Base-by-base conservation (phyloP, 2,888 invertebrate species). In the Idaea aversata region DNA sequence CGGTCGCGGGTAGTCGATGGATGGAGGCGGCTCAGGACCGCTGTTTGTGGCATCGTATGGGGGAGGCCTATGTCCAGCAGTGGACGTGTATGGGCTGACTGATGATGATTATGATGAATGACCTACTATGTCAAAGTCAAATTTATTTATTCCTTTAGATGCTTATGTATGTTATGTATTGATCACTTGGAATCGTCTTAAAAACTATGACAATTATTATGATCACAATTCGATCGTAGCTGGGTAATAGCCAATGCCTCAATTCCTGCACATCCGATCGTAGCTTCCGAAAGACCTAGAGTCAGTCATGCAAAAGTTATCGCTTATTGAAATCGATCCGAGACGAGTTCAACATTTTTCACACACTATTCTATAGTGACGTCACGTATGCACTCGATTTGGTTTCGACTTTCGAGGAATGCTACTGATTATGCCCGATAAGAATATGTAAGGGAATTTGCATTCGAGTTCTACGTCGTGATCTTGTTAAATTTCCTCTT, bases 241-340 rank as follows among this genome's bases (percentile, higher is more conserved):
- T 15, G 16, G 15, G 25, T 59, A 59, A 25, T 25, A 25, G 13
- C 34, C 68, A 64, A 71, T 70, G 65, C 66, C 67, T 67, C 65
- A 66, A 72, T 58, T 62, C 70, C 65, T 61, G 68, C 66, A 70
- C 63, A 74, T 76, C 72, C 69, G 82, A 76, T 73, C 76, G 78
- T 73, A 80, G 77, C 73, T 25, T 16, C 58, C 58, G 16, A 58
- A 16, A 59, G 71, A 47, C 13, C 47, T 47, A 47, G 47, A 47
- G 47, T 10, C 72, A 77, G 77, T 83, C 87, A 85, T 85, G 88
- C 84, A 80, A 86, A 88, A 88, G 82, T 86, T 88, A 88, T 89
- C 87, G 85, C 83, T 84, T 88, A 89, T 89, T 88, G 87, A 87
- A 88, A 88, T 88, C 86, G 86, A 88, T 84, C 75, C 73, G 61